phyloP scores from a whole-genome alignment of 2,113 vertebrate species.

The Odocoileus virginianus region DNA sequence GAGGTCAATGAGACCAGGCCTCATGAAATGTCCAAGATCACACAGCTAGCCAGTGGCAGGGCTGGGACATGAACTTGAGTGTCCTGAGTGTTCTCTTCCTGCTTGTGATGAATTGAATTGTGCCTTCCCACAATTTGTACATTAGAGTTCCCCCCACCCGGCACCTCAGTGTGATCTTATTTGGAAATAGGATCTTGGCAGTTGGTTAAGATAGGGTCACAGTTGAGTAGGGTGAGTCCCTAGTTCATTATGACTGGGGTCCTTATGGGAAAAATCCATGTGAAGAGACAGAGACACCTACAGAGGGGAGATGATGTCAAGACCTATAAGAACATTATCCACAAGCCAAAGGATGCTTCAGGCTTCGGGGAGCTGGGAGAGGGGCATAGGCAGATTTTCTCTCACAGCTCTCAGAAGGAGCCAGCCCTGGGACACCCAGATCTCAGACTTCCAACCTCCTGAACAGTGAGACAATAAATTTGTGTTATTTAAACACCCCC shows the following conservation, averaged over 20 bases:
- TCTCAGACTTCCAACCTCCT: neutral
- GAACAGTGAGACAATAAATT: neutral
- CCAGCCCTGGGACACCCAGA: accelerated
- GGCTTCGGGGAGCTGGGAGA: neutral
- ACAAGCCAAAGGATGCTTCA: neutral
- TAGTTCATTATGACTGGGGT: neutral
- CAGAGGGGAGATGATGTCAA: neutral
- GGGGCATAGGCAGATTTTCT: accelerated
- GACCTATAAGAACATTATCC: neutral
- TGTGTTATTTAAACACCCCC: neutral
- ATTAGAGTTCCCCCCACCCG: neutral
- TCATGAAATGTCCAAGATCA: too few species aligned
- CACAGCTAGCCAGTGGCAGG: neutral
- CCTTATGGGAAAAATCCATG: neutral
- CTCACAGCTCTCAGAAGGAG: neutral
- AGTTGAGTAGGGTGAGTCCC: neutral
- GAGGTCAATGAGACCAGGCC: neutral
- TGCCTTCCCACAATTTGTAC: neutral
- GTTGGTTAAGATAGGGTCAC: neutral
- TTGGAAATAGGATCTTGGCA: neutral
- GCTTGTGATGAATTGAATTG: neutral
- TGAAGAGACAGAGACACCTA: neutral
- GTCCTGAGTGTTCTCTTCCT: neutral
- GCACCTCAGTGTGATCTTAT: neutral
- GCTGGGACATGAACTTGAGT: neutral